phyloP scores from a whole-genome alignment of 2,113 vertebrate species.

The Stegastes partitus region DNA sequence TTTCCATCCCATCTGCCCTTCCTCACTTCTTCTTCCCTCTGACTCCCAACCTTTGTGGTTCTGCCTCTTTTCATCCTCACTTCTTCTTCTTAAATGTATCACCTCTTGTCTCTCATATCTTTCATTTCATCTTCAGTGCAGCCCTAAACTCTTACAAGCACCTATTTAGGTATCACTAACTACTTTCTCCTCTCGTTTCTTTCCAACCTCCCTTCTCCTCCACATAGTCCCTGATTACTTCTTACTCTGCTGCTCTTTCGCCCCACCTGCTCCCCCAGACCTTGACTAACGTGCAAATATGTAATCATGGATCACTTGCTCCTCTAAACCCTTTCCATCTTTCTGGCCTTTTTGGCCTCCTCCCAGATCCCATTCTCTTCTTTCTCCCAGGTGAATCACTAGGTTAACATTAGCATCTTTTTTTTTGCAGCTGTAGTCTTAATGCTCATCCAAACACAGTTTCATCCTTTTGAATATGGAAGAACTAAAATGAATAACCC shows the following conservation, averaged over 20 bases:
- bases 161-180: neutral
- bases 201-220: neutral
- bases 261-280: neutral
- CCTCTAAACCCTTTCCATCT: constrained; percentile 11
- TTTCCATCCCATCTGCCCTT: too few species aligned
- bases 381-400: constrained; percentile 15
- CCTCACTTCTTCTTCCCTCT: neutral
- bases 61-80: neutral
- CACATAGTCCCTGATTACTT: constrained; percentile 1
- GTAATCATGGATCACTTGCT: constrained; percentile 37
- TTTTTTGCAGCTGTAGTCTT: constrained; percentile 1
- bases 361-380: constrained; percentile 19
- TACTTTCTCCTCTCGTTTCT: neutral
- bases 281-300: constrained; percentile 19
- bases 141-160: constrained; percentile 11
- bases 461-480: constrained; percentile 37
- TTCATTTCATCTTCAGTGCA: neutral
- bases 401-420: constrained; percentile 15
- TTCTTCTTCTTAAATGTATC: neutral
- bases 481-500: constrained; percentile 15
- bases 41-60: too few species aligned
- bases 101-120: neutral
- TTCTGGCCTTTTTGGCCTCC: constrained; percentile 13
- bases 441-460: constrained; percentile 38
- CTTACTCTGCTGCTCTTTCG: neutral